These are phyloP conservation scores for cat (Felis catus) DNA, from an alignment of 2,113 vertebrate genomes.

Conservation along the genomic window DNA sequence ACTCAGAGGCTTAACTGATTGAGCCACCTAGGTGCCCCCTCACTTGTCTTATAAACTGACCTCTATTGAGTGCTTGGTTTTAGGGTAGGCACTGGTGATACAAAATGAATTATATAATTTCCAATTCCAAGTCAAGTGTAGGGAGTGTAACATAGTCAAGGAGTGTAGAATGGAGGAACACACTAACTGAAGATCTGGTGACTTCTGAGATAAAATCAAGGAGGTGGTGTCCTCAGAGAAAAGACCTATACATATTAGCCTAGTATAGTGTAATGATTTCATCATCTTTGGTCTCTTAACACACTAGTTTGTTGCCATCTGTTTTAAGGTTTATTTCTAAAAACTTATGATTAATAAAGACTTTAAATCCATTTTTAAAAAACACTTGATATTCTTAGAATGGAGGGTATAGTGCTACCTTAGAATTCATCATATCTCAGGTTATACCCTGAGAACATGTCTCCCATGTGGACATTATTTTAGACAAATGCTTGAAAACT, in stretches of 20 bases:
- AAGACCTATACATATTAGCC: neutral
- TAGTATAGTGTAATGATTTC: neutral
- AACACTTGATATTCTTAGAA: neutral
- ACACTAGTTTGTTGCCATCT: neutral
- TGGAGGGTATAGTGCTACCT: neutral
- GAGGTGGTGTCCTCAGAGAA: neutral
- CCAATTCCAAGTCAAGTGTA: neutral
- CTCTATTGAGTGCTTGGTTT: neutral
- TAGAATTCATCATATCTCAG: neutral
- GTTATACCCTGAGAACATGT: neutral
- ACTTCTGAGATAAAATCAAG: neutral
- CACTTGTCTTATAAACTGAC: neutral
- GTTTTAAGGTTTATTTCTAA: neutral
- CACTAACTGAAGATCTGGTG: neutral
- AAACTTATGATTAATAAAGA: neutral
- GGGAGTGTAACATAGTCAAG: neutral
- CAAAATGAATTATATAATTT: neutral
- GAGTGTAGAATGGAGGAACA: neutral
- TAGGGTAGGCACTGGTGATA: neutral
- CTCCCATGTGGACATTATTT: neutral
- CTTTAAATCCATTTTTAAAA: constrained; percentile 8
- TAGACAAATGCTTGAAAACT: neutral
- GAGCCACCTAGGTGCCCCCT: neutral
- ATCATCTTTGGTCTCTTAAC: neutral
- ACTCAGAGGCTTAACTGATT: too few species aligned